Evolutionary conservation across 2,113 vertebrate species (phyloP).

Genomic region (Pseudopipra pipra): DNA sequence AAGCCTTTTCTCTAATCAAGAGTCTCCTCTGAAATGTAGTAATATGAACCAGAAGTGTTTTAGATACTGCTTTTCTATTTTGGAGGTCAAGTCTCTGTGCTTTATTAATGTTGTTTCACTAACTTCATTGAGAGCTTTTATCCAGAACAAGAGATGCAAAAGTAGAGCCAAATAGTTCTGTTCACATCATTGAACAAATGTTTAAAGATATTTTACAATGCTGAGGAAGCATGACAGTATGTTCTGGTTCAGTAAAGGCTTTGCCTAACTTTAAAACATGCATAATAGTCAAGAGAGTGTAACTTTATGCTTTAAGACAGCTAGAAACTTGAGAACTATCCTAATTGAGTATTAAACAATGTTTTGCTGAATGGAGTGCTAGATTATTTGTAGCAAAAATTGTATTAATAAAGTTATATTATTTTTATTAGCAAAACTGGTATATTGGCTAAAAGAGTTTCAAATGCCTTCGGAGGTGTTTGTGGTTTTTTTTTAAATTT

Average conservation of each 20-base stretch:
- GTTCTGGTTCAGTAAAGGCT: neutral
- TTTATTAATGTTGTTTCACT: neutral
- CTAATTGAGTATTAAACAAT: neutral
- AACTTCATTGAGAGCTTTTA: neutral
- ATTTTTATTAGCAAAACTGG: neutral
- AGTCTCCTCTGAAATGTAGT: neutral
- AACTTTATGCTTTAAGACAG: neutral
- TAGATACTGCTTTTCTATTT: neutral
- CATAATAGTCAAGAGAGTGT: neutral
- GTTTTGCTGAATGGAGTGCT: neutral
- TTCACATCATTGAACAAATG: neutral
- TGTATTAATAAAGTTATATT: neutral
- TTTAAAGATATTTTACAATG: neutral
- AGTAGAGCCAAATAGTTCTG: neutral
- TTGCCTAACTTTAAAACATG: neutral
- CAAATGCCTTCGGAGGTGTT: neutral
- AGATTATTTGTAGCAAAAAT: neutral
- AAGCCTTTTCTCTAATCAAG: neutral
- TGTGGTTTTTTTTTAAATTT: neutral
- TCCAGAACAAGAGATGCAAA: neutral
- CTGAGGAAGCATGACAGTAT: neutral
- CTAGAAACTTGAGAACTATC: neutral
- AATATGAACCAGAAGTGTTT: neutral
- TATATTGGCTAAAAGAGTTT: neutral
- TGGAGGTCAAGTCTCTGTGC: neutral